These are phyloP conservation scores for Pyrrhura leucotis DNA, from an alignment of 2,797 vertebrate genomes.

Conservation along the genomic window DNA sequence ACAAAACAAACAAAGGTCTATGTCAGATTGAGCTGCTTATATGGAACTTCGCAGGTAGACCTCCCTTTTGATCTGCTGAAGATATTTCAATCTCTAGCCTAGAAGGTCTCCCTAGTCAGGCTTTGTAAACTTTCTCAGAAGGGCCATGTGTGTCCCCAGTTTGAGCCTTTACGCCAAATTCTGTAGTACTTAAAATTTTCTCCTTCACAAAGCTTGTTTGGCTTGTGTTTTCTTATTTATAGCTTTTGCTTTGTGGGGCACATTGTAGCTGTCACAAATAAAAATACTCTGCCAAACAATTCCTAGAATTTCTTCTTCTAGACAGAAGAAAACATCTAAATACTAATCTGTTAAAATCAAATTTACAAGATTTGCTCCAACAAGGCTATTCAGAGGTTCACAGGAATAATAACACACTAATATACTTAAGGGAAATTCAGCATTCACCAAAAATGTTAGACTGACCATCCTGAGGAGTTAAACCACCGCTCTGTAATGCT, in stretches of 20 bases:
- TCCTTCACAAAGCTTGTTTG: not conserved
- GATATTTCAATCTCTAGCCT: not conserved
- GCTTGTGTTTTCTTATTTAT: not conserved
- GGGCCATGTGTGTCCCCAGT: rapidly evolving
- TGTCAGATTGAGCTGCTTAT: not conserved
- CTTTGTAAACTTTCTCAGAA: not conserved
- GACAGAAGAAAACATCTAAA: not conserved
- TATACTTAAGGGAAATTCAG: not conserved
- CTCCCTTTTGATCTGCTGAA: not conserved
- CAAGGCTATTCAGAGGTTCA: not conserved
- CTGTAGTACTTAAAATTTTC: not conserved
- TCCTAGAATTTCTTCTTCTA: not conserved
- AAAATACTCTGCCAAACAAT: not conserved
- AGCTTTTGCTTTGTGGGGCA: not conserved
- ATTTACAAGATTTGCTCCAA: not conserved
- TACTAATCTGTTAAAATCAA: not conserved
- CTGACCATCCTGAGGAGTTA: not conserved
- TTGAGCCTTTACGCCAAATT: not conserved
- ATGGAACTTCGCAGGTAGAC: rapidly evolving
- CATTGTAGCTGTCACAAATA: not conserved
- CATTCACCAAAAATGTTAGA: not conserved
- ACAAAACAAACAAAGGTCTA: not conserved
- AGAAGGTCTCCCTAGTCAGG: not conserved
- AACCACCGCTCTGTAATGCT: not conserved
- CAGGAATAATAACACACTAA: not conserved